Base-by-base conservation (phyloP, 2,888 invertebrate species). In the Caenorhabditis becei region DNA sequence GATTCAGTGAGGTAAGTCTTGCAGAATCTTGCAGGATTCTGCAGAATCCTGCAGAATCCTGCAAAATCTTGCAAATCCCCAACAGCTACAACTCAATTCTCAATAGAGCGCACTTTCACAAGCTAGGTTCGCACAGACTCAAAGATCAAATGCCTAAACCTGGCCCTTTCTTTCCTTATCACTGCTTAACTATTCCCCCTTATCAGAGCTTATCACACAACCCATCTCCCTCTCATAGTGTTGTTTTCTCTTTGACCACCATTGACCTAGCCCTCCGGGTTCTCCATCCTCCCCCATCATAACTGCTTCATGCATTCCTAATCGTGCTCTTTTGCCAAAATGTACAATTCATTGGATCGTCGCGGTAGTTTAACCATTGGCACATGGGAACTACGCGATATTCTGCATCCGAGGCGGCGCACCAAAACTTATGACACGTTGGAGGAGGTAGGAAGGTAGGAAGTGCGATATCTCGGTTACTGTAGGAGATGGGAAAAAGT, bases 271-370 rank as follows among this genome's bases (percentile, higher is more conserved):
- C 49, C 35, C 32, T 32, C 32, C 32, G 32, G 32, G 5, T 32
- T 4, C 32, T 49, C 20, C 49, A 49, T 49, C 23, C 23, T 49
- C 41, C 41, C 47, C 4, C 18, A 41, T 69, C 67, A 69, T 58
- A 56, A 37, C 53, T 37, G 35, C 23, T 20, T 1, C 24, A 78
- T 70, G 65, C 66, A 78, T 67, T 74, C 54, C 24, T 66, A 72
- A 70, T 69, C 44, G 35, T 58, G 28, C 53, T 24, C 66, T 28
- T 20, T 44, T 23, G 16, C 5, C 2, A 23, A 32, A 58, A 80
- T 80, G 80, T 77, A 80, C 71, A 70, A 80, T 49, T 65, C 54
- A 35, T 71, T 80, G 80, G 80, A 80, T 66, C 80, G 71, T 56
- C 69, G 80, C 41, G 75, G 80, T 70, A 80, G 80, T 77, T 63